Evolutionary conservation across 2,888 invertebrate species (phyloP).

Genomic region (Euphydryas editha): DNA sequence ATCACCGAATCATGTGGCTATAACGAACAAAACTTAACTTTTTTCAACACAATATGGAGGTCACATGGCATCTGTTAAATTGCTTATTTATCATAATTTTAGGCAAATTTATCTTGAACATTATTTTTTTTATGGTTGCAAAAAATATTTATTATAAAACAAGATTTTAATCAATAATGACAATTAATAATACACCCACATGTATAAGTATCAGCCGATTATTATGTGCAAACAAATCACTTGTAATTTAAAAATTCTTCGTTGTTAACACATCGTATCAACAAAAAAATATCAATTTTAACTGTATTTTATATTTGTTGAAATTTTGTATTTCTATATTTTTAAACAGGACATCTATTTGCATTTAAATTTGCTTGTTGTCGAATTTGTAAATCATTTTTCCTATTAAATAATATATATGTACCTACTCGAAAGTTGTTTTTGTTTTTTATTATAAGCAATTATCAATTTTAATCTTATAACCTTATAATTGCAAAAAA

Average conservation of each 20-base stretch:
- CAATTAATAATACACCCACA: slow-evolving; percentile 30
- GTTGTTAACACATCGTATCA: no score
- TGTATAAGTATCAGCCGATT: slow-evolving; percentile 22
- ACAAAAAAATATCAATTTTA: neutral
- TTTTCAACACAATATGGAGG: slow-evolving; percentile 6
- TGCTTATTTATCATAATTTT: slow-evolving; percentile 15
- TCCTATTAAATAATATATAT: no score
- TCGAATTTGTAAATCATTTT: no score
- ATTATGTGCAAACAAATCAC: slow-evolving; percentile 24
- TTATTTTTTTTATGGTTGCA: slow-evolving; percentile 13
- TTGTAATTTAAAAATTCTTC: neutral
- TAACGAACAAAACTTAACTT: neutral
- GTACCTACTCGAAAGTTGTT: no score
- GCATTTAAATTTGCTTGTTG: neutral
- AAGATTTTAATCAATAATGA: slow-evolving; percentile 25
- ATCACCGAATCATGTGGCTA: neutral
- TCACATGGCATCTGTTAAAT: neutral
- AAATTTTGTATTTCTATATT: neutral
- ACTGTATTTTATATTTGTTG: neutral
- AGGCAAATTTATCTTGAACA: slow-evolving; percentile 15
- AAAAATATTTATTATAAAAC: slow-evolving; percentile 13
- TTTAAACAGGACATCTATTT: neutral
- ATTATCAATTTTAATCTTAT: no score
- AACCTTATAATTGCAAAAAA: no score
- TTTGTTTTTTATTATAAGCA: no score